Base-by-base conservation (phyloP, 2,797 vertebrate species). In the Carapus acus region DNA sequence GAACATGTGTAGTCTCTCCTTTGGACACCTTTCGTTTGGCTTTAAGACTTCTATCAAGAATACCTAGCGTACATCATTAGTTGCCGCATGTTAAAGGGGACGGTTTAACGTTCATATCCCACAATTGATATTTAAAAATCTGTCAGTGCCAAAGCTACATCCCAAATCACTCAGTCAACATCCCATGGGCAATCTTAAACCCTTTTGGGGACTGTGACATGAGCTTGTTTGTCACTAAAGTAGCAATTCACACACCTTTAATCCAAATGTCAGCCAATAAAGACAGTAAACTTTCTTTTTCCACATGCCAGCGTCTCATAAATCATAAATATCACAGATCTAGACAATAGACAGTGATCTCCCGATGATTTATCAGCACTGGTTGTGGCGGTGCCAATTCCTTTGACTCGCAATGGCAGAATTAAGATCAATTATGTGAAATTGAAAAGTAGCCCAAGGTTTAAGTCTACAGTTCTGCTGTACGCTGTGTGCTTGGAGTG, bases 401-500 rank as follows among this genome's bases (percentile, higher is more conserved):
- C 55, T 47, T 49, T 33, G 15, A n/a, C n/a, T 52, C 34, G 43
- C 39, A 24, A 50, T 51, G n/a, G 44, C 20, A 49, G 27, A 54
- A 60, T 47, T 43, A 34, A 62, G 12, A 44, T 18, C 37, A 14
- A 29, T 43, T 31, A 24, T 22, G 33, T 19, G 31, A 20, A 67
- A 64, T 59, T 40, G 65, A 71, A 45, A 37, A 43, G 53, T 17
- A 81, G 69, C 5, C 8, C 29, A 58, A 69, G 76, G n/a, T 31
- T 60, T 50, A 80, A 27, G 31, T 63, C 53, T 67, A 61, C 60
- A 57, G 51, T 74, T 85, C 66, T 80, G 78, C 77, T 82, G 77
- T 83, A 75, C 77, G 61, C 71, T 74, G 69, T 76, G 71, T 85
- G 79, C 74, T 79, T 62, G 62, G 68, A 82, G 79, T 69, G 80